These are phyloP conservation scores for Haemorhous mexicanus DNA, from an alignment of 2,113 vertebrate genomes.

Conservation along the genomic window DNA sequence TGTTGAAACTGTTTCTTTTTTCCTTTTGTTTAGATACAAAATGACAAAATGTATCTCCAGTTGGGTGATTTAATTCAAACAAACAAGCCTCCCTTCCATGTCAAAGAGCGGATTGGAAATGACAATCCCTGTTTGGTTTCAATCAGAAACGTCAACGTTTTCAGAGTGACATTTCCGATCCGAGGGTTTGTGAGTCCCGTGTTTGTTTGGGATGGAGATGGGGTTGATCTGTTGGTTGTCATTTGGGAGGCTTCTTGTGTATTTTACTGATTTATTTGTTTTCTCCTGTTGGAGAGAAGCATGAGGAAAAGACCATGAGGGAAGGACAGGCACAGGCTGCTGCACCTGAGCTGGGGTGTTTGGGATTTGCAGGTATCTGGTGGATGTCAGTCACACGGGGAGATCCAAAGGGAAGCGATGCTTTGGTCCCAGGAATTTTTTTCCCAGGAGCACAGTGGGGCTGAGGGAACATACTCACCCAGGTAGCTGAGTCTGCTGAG, in stretches of 20 bases:
- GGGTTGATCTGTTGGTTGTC: neutral
- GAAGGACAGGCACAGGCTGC: neutral
- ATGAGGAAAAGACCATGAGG: rapidly evolving
- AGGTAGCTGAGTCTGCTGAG: rapidly evolving
- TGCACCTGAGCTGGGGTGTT: neutral
- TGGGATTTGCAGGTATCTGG: neutral
- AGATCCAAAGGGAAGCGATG: neutral
- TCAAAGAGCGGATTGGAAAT: neutral
- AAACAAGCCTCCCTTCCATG: neutral
- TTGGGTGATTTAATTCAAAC: neutral
- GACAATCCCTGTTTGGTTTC: constrained; percentile 29
- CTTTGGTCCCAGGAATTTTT: neutral
- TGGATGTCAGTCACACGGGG: rapidly evolving
- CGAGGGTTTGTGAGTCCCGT: rapidly evolving
- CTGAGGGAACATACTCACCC: neutral
- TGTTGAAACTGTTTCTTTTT: neutral
- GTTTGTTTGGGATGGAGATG: neutral
- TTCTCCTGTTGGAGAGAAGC: neutral
- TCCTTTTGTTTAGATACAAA: neutral
- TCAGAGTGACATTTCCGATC: neutral
- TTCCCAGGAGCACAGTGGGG: neutral
- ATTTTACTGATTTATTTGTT: neutral
- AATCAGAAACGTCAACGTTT: constrained; percentile 4
- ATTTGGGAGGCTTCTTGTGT: neutral
- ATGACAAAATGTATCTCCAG: constrained; percentile 1